Percentiles rank a stretch among this genome's conserved stretches.
Evolutionary conservation across 2,888 invertebrate species (phyloP).

Genomic region (Thymelicus acteon): DNA sequence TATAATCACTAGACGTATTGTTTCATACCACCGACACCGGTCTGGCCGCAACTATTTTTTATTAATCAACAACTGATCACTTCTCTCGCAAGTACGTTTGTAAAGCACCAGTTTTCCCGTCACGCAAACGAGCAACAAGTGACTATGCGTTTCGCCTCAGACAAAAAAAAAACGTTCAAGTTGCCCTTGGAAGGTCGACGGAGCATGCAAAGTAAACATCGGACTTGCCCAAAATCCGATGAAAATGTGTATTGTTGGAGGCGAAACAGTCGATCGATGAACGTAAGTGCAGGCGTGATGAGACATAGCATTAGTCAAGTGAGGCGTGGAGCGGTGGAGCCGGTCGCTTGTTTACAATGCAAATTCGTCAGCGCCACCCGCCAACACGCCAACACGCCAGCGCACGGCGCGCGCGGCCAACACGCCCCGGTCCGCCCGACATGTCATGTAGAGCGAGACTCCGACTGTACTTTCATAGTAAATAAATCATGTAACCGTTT

Average conservation of each 20-base stretch:
- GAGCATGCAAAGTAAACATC: slow-evolving; percentile 31
- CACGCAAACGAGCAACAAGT: slow-evolving; percentile 22
- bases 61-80: slow-evolving; percentile 10
- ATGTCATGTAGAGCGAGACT: slow-evolving; percentile 81
- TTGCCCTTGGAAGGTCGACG: slow-evolving; percentile 46
- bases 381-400: slow-evolving; percentile 12
- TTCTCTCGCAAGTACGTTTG: not conserved
- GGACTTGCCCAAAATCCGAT: slow-evolving; percentile 42
- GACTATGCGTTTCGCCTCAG: not conserved
- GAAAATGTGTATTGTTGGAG: slow-evolving; percentile 42
- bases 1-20: slow-evolving; percentile 73
- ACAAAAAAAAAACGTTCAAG: slow-evolving; percentile 1
- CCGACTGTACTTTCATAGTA: slow-evolving; percentile 72
- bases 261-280: slow-evolving; percentile 43
- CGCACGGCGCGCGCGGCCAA: no score
- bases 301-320: slow-evolving; percentile 54
- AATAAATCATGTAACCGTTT: slow-evolving; percentile 61
- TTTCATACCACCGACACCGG: slow-evolving; percentile 63
- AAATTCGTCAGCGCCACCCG: slow-evolving; percentile 52
- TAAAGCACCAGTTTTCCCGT: not conserved
- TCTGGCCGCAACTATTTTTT: slow-evolving; percentile 45
- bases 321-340: slow-evolving; percentile 47
- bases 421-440: slow-evolving; percentile 53
- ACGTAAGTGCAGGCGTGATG: slow-evolving; percentile 49
- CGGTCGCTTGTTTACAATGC: slow-evolving; percentile 62